A percentile compares a stretch with the other conserved stretches of the same genome.
phyloP scores from a whole-genome alignment of 2,113 vertebrate genomes.

The Podarcis cretensis region DNA sequence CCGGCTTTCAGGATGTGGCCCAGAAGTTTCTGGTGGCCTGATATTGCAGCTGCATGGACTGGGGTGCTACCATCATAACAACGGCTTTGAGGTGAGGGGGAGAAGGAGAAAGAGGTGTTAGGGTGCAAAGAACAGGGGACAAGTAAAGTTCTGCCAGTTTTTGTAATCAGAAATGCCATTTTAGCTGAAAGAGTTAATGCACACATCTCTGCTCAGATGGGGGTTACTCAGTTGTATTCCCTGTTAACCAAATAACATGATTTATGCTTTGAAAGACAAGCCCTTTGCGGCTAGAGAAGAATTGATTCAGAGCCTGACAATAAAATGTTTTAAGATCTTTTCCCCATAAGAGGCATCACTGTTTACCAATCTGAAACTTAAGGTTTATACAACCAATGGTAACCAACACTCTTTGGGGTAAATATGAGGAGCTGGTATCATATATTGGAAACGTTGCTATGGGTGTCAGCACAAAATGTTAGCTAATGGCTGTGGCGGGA shows the following conservation, averaged over 20 bases:
- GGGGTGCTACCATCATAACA: constrained; percentile 76
- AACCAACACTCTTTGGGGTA: too few relatives aligned
- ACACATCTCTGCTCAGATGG: background rate
- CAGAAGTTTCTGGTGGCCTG: constrained; percentile 64
- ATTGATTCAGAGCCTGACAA: background rate
- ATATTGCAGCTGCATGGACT: constrained; percentile 74
- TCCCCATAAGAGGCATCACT: background rate
- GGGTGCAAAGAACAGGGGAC: background rate
- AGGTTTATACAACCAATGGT: background rate
- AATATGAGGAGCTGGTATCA: too few relatives aligned
- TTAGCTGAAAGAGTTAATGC: background rate
- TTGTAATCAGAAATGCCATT: background rate
- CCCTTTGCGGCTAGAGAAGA: background rate
- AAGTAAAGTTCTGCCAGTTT: background rate
- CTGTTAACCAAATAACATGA: background rate
- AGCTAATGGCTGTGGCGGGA: too few relatives aligned
- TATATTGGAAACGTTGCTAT: too few relatives aligned
- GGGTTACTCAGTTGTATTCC: background rate
- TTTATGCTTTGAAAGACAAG: background rate
- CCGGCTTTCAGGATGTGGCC: constrained; percentile 71
- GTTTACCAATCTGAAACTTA: background rate
- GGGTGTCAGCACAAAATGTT: too few relatives aligned
- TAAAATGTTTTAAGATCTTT: background rate
- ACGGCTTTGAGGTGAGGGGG: constrained; percentile 51
- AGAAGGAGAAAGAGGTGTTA: background rate